A percentile compares a stretch with the other conserved stretches of the same genome.
These are phyloP conservation scores for Ormyrus rosae DNA, from an alignment of 2,888 invertebrate species.

Conservation along the genomic window DNA sequence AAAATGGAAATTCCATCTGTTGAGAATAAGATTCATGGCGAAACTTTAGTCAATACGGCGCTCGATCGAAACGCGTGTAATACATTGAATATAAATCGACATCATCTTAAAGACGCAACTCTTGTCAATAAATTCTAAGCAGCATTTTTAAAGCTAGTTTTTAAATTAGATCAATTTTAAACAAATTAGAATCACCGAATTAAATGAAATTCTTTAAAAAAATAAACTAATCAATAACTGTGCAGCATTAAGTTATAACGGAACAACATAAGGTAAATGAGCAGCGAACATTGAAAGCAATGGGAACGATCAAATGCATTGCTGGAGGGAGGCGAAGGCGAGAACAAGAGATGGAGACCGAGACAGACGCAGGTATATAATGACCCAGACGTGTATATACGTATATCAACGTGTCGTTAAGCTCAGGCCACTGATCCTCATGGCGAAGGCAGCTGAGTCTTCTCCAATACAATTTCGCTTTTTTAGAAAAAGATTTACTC, in stretches of 20 bases:
- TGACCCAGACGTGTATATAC: conserved; percentile 59
- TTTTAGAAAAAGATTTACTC: conserved; percentile 69
- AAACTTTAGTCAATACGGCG: conserved; percentile 10
- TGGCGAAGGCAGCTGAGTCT: conserved; percentile 69
- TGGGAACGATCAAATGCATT: neutral
- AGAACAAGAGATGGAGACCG: conserved; percentile 10
- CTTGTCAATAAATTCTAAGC: too few relatives aligned
- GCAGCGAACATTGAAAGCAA: neutral
- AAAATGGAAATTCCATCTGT: conserved; percentile 36
- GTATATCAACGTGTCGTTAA: conserved; percentile 71
- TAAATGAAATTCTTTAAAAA: too few relatives aligned
- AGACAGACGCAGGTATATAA: conserved; percentile 26
- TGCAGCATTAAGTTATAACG: too few relatives aligned
- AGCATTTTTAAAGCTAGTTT: too few relatives aligned
- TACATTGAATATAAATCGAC: neutral
- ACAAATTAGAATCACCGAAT: too few relatives aligned
- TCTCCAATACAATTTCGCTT: neutral
- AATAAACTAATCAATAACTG: too few relatives aligned
- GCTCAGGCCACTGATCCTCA: conserved; percentile 66
- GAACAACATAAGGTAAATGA: too few relatives aligned
- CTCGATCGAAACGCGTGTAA: neutral
- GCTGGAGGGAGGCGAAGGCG: conserved; percentile 16
- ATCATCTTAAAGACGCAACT: too few relatives aligned
- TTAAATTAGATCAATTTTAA: too few relatives aligned
- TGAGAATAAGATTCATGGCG: conserved; percentile 24